phyloP scores from a whole-genome alignment of 1,140 invertebrate genomes.

The Cydia splendana region DNA sequence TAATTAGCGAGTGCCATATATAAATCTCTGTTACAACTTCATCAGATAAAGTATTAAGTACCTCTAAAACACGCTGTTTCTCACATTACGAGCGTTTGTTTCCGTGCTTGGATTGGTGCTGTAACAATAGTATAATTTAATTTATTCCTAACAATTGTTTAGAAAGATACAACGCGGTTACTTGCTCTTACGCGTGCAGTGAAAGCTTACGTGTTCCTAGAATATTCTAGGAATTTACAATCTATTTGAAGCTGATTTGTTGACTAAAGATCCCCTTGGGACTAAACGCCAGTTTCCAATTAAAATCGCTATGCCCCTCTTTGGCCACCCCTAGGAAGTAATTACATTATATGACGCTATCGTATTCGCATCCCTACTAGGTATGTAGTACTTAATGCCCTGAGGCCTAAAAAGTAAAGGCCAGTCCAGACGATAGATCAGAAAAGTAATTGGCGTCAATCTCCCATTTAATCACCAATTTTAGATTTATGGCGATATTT shows the following conservation, averaged over 20 bases:
- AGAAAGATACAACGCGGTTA: slow-evolving; percentile 34
- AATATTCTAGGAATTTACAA: slow-evolving; percentile 20
- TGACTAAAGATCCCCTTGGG: slow-evolving; percentile 1
- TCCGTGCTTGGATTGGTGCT: slow-evolving; percentile 4
- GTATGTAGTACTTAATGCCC: neutral
- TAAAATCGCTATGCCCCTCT: neutral
- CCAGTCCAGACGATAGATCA: no score
- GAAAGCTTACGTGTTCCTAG: slow-evolving; percentile 10
- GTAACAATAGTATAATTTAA: slow-evolving; percentile 41
- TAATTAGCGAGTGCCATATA: slow-evolving; percentile 20
- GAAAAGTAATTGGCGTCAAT: no score
- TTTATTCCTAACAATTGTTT: slow-evolving; percentile 39
- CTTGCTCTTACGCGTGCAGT: slow-evolving; percentile 14
- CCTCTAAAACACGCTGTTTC: slow-evolving; percentile 25
- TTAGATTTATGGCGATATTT: no score
- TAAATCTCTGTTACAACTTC: slow-evolving; percentile 17
- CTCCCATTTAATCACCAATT: no score
- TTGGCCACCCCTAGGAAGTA: neutral
- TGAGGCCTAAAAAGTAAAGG: neutral
- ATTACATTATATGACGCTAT: slow-evolving; percentile 8
- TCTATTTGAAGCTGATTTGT: neutral
- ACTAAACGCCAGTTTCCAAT: slow-evolving; percentile 5
- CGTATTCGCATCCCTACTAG: neutral
- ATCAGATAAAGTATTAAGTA: slow-evolving; percentile 12
- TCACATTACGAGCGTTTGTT: slow-evolving; percentile 27